Evolutionary conservation across 2,888 invertebrate genomes (phyloP).

Genomic region (Buathra laborator): DNA sequence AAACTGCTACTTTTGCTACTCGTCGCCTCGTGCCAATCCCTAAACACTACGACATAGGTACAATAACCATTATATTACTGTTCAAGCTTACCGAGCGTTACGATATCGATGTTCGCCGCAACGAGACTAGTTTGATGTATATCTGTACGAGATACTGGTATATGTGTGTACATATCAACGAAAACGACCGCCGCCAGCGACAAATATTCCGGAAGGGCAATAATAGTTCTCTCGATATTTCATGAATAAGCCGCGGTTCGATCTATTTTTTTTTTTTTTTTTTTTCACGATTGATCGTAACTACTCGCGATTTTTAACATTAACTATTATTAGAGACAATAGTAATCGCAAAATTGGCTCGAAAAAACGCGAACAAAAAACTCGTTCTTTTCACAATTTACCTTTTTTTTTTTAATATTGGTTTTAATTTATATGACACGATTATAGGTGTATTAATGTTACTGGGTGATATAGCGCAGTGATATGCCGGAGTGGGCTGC

Average conservation of each 20-base stretch:
- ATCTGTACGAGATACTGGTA: neutral
- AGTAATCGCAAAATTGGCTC: no score
- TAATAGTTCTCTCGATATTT: constrained; percentile 67
- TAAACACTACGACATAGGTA: constrained; percentile 39
- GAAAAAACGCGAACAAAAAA: neutral
- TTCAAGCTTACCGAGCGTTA: constrained; percentile 30
- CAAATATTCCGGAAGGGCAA: constrained; percentile 31
- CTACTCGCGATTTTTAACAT: no score
- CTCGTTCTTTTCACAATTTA: neutral
- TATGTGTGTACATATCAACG: neutral
- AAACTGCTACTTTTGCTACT: constrained; percentile 8
- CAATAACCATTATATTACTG: constrained; percentile 49
- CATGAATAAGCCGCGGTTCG: constrained; percentile 41
- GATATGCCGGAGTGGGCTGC: constrained; percentile 18
- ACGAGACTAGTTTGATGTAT: neutral
- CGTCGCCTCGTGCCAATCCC: constrained; percentile 39
- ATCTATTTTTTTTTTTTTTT: no score
- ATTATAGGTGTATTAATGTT: constrained; percentile 17
- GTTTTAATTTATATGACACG: constrained; percentile 11
- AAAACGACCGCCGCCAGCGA: constrained; percentile 28
- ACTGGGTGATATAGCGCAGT: neutral
- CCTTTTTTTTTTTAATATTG: neutral
- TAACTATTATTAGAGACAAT: no score
- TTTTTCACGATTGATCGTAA: no score
- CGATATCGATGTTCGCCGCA: constrained; percentile 36